Evolutionary conservation across 2,797 vertebrate genomes (phyloP).

Genomic region (Cossypha polioptera): DNA sequence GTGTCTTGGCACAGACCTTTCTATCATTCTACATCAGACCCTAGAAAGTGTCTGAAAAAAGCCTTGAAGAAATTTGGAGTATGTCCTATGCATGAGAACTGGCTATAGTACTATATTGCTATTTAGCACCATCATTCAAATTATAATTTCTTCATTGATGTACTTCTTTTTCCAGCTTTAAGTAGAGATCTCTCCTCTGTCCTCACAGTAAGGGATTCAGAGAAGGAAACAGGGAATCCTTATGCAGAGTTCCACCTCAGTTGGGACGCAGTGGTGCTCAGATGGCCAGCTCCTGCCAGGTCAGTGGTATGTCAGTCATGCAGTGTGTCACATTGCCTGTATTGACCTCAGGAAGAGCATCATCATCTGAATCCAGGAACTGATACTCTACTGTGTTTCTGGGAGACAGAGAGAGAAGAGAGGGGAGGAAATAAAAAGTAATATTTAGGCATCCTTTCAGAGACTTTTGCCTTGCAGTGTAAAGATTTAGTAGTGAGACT

Average conservation of each 20-base stretch:
- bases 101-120: slow-evolving; percentile 41
- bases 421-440: too few relatives aligned
- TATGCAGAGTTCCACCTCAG: slow-evolving; percentile 66
- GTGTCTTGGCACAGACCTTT: background rate
- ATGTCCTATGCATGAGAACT: slow-evolving; percentile 52
- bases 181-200: slow-evolving; percentile 64
- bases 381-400: background rate
- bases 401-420: background rate
- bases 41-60: background rate
- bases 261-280: slow-evolving; percentile 59
- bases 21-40: background rate
- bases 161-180: slow-evolving; percentile 73
- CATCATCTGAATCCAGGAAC: slow-evolving; percentile 23
- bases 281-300: slow-evolving; percentile 65
- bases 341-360: slow-evolving; percentile 54
- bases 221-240: slow-evolving; percentile 67
- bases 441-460: background rate
- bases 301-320: slow-evolving; percentile 69
- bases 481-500: background rate
- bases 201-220: slow-evolving; percentile 68
- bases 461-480: background rate
- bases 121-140: slow-evolving; percentile 50
- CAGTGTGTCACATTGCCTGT: slow-evolving; percentile 64
- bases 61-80: background rate
- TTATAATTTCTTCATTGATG: slow-evolving; percentile 62